Evolutionary conservation across 2,888 invertebrate genomes (phyloP), one percentile per base, ranked within the genome.

Genomic region (Drosophila emarginata): DNA sequence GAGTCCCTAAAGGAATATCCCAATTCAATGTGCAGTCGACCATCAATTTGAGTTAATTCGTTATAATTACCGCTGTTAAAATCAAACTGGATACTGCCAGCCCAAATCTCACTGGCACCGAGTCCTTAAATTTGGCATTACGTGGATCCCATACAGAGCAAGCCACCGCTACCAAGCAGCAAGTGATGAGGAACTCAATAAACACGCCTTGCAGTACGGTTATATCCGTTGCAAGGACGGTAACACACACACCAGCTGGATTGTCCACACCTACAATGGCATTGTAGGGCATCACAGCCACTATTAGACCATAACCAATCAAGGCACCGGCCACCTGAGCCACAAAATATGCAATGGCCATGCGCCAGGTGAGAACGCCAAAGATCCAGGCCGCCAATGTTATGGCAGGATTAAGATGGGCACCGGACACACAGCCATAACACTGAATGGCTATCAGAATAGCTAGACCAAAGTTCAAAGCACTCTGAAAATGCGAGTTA

Each of bases 341-440:
- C 2, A 94, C 76, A 0, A 94, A 75, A 82, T 95, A 96, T 2
- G 94, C 90, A 0, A 93, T 88, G 1, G 93, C 94, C 52, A 94
- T 92, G 6, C 65, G 59, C 64, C 86, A 78, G 0, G 76, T 74
- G 0, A 91, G 67, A 0, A 76, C 64, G 28, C 90, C 90, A 61
- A 90, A 91, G 7, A 91, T 69, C 0, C 94, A 91, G 0, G 95
- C 93, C 0, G 94, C 94, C 6, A 95, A 86, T 0, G 96, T 95
- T 11, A 96, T 94, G 1, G 94, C 94, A 0, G 96, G 96, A 90
- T 96, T 96, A 87, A 96, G 92, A 84, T 95, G 95, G 0, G 95
- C 95, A 23, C 95, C 95, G 52, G 96, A 96, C 67, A 96, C 93
- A 82, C 95, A 95, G 0, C 95, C 96, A 72, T 95, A 94, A 59